Conservation (phyloP, 2,113 vertebrate species). For the Chaenogobius annularis region DNA sequence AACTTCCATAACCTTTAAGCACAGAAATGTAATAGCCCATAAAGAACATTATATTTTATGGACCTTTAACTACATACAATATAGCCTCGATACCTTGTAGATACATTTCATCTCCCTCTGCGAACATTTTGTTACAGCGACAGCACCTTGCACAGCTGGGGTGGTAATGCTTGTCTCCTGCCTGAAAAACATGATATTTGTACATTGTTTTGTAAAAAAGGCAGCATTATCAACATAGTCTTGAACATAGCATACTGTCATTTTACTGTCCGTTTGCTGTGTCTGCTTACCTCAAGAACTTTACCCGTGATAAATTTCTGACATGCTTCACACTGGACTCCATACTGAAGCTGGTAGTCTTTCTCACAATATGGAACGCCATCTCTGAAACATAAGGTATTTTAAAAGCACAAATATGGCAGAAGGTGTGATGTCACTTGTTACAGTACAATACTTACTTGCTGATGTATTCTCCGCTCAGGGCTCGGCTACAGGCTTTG, state of each 20-base stretch:
- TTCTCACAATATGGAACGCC: slow-evolving; percentile 93
- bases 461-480: slow-evolving; percentile 97
- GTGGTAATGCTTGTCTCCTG: slow-evolving; percentile 95
- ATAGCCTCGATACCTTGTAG: slow-evolving; percentile 85
- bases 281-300: slow-evolving; percentile 86
- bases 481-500: slow-evolving; percentile 86
- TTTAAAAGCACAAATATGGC: background rate
- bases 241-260: background rate
- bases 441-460: slow-evolving; percentile 80
- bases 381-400: slow-evolving; percentile 78
- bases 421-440: background rate
- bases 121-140: slow-evolving; percentile 92
- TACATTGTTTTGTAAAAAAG: background rate
- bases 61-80: background rate
- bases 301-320: slow-evolving; percentile 95
- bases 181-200: slow-evolving; percentile 68
- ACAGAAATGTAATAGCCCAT: background rate
- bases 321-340: slow-evolving; percentile 93
- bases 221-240: background rate
- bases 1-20: background rate
- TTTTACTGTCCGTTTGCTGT: background rate
- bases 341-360: slow-evolving; percentile 94
- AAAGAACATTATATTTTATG: background rate
- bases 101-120: slow-evolving; percentile 98
- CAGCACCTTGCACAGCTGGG: slow-evolving; percentile 97